Base-by-base conservation (phyloP, 2,113 vertebrate species). In the Toxotes chatareus region DNA sequence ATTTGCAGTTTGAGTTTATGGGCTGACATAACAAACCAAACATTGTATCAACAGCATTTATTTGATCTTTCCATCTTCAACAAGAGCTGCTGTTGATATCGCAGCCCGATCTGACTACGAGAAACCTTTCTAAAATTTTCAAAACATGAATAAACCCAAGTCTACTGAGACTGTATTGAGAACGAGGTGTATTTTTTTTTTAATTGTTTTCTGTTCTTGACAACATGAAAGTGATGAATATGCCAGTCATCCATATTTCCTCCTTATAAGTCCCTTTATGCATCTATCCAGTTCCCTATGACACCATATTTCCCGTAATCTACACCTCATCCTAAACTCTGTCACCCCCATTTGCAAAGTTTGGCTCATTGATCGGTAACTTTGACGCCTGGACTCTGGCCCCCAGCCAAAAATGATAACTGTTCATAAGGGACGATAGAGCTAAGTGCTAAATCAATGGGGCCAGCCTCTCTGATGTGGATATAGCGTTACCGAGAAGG, bases 391-490 rank as follows among this genome's bases (percentile, higher is more conserved):
- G 66, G 56, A 76, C 88, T 72, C 67, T 88, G 92, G 93, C 88
- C 85, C 79, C 67, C 72, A 49, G 87, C 93, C 93, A 92, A 87
- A 92, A 88, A 94, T 90, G 90, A 93, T 95, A 95, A 95, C 91
- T 86, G 92, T 93, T 94, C 95, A 94, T 91, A 68, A 83, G 95
- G 95, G 95, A 95, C 91, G 72, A 84, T 87, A 88, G 87, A 90
- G 94, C 93, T 94, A 95, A 96, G 94, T 94, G 94, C 94, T 93
- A 93, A 95, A 95, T 96, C 95, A 95, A 95, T 95, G 94, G 82
- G 73, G 72, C 85, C 88, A 75, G 76, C 78, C 86, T 92, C 91
- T 93, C 90, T 87, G 92, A 92, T 95, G 93, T 87, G 90, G 94
- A 94, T 94, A 95, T 95, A 94, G 91, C 93, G 67, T 96, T 95